Conservation (phyloP, 1,140 invertebrate species). For the Liolophura sinensis region DNA sequence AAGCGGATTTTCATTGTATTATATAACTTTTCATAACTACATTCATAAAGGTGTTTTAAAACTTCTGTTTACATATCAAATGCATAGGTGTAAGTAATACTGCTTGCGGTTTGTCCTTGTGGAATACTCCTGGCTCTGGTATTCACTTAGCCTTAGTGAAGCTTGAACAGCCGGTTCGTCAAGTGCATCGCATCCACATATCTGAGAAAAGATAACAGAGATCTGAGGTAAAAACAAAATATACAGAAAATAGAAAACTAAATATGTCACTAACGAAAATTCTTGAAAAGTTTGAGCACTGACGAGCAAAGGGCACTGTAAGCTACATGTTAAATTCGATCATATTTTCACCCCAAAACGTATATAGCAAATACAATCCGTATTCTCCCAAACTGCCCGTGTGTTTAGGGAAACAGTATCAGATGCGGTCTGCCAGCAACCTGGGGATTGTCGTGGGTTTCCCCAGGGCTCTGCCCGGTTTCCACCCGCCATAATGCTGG, state of each 20-base stretch:
- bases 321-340: neutral
- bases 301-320: neutral
- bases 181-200: constrained; percentile 49
- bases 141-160: constrained; percentile 19
- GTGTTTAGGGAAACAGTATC: too few species aligned
- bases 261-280: neutral
- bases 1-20: too few species aligned
- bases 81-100: too few species aligned
- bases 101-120: too few species aligned
- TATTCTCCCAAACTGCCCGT: neutral
- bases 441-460: too few species aligned
- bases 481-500: too few species aligned
- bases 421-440: too few species aligned
- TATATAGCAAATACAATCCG: neutral
- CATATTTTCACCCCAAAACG: neutral
- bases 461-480: too few species aligned
- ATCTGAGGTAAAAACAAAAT: constrained; percentile 8
- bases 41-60: too few species aligned
- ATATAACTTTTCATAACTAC: too few species aligned
- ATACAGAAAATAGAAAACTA: neutral
- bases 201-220: constrained; percentile 29
- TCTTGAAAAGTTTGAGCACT: neutral
- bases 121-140: too few species aligned
- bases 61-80: too few species aligned
- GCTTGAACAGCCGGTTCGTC: constrained; percentile 42